Percentiles rank a stretch among this genome's conserved stretches.
Conservation (phyloP, 2,888 invertebrate species). For the Drosophila colorata region DNA sequence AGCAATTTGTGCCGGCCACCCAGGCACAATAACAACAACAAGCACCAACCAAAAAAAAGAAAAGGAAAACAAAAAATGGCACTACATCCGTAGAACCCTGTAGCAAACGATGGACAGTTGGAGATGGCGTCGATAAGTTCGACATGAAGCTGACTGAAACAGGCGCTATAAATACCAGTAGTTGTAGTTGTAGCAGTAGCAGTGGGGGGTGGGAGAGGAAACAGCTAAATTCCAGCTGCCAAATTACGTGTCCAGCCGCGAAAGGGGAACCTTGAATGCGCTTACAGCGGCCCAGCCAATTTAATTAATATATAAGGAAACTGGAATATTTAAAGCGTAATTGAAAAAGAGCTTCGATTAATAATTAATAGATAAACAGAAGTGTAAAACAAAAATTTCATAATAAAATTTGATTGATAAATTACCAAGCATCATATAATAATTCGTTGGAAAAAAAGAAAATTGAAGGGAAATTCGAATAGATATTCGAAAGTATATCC, state of each 20-base stretch:
- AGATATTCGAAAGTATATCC: not conserved
- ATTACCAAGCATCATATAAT: not conserved
- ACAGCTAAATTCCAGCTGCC: conserved; percentile 28
- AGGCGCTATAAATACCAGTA: conserved; percentile 45
- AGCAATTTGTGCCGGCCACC: conserved; percentile 72
- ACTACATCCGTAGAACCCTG: conserved; percentile 27
- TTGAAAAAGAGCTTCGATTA: not conserved
- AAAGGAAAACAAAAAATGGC: conserved; percentile 8
- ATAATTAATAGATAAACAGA: too few species aligned
- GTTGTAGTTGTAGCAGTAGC: not conserved
- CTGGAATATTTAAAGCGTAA: not conserved
- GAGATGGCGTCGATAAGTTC: conserved; percentile 62
- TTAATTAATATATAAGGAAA: not conserved
- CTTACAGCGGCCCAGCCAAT: conserved; percentile 19
- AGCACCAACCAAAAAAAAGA: conserved; percentile 16
- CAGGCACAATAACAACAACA: conserved; percentile 49
- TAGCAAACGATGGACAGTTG: conserved; percentile 34
- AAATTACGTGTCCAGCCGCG: conserved; percentile 19
- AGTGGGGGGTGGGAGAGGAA: not conserved
- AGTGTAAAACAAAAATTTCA: too few species aligned
- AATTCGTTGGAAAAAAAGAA: too few species aligned
- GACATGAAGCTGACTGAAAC: conserved; percentile 51
- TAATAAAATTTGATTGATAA: too few species aligned
- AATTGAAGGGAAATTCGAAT: too few species aligned
- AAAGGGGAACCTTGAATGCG: conserved; percentile 31